Base-by-base conservation (phyloP, 2,888 invertebrate species). In the Bursaphelenchus okinawaensis region DNA sequence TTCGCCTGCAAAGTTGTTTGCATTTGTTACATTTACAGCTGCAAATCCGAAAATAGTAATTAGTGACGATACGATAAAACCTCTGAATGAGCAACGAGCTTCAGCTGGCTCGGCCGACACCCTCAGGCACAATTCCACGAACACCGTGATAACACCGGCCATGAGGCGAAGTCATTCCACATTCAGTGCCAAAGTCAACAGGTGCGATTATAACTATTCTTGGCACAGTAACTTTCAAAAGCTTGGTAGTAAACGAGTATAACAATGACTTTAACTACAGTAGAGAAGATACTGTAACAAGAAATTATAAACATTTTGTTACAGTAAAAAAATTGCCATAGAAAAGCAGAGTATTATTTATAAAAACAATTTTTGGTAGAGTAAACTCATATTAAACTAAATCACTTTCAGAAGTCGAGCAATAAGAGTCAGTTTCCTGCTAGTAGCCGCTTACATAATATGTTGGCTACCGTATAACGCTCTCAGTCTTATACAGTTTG, bases 391-490 rank as follows among this genome's bases (percentile, higher is more conserved):
- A 24, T 20, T 23, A 26, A 27, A 22, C 51, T 28, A 29, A 50
- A 50, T 27, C 24, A 9, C 40, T 65, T 73, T 52, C 65, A 80
- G 80, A 69, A 76, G 72, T 54, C 75, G 79, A 9, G 80, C 80
- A 0, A 76, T 80, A 8, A 68, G 79, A 8, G 77, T 81, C 16
- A 75, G 76, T 19, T 75, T 79, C 29, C 67, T 79, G 4, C 74
- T 81, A 7, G 75, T 81, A 24, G 68, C 75, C 20, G 80, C 78
- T 9, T 81, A 81, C 62, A 75, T 81, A 52, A 68, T 79, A 24
- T 82, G 79, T 67, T 81, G 81, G 81, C 70, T 81, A 6, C 81
- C 81, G 6, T 81, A 81, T 66, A 81, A 81, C 62, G 70, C 74
- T 1, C 68, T 80, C 28, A 69, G 73, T 26, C 59, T 81, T 7